phyloP scores from a whole-genome alignment of 1,140 invertebrate species.

The Ceratoteleas bidentatus region DNA sequence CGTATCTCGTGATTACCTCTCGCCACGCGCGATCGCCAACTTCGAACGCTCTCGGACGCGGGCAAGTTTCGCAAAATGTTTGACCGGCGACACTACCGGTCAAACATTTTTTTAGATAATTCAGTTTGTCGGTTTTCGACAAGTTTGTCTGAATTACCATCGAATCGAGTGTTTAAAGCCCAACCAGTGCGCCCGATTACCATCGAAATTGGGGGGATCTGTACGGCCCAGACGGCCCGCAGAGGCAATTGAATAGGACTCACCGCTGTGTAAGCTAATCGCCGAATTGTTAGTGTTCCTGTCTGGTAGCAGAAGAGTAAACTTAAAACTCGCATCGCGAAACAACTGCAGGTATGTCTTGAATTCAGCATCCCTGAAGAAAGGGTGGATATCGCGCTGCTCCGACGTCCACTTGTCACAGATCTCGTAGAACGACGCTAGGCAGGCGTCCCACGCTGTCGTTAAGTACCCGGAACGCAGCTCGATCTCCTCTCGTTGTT shows the following conservation, averaged over 20 bases:
- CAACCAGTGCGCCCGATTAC: slow-evolving; percentile 23
- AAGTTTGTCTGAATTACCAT: slow-evolving; percentile 21
- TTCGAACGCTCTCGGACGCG: slow-evolving; percentile 12
- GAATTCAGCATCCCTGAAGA: not conserved
- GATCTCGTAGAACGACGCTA: not conserved
- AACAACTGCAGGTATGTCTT: not conserved
- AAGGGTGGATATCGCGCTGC: not conserved
- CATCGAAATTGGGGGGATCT: slow-evolving; percentile 15
- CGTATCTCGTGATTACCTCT: slow-evolving; percentile 16
- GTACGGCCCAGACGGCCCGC: slow-evolving; percentile 3
- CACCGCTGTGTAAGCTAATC: not conserved
- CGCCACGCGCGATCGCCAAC: slow-evolving; percentile 37
- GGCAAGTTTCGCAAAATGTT: slow-evolving; percentile 12
- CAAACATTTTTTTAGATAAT: slow-evolving; percentile 23
- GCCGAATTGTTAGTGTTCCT: not conserved
- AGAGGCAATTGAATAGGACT: not conserved
- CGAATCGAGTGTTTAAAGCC: slow-evolving; percentile 14
- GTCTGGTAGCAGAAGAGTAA: not conserved
- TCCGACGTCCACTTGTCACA: not conserved
- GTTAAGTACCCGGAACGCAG: not conserved
- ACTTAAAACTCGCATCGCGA: not conserved
- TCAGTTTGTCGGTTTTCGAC: slow-evolving; percentile 20
- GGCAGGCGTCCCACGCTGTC: not conserved
- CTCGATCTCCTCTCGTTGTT: not conserved
- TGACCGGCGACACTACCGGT: slow-evolving; percentile 11